Percentiles rank a stretch among this genome's conserved stretches.
These are phyloP conservation scores for Magallana gigas DNA, from an alignment of 1,140 invertebrate genomes.

Conservation along the genomic window DNA sequence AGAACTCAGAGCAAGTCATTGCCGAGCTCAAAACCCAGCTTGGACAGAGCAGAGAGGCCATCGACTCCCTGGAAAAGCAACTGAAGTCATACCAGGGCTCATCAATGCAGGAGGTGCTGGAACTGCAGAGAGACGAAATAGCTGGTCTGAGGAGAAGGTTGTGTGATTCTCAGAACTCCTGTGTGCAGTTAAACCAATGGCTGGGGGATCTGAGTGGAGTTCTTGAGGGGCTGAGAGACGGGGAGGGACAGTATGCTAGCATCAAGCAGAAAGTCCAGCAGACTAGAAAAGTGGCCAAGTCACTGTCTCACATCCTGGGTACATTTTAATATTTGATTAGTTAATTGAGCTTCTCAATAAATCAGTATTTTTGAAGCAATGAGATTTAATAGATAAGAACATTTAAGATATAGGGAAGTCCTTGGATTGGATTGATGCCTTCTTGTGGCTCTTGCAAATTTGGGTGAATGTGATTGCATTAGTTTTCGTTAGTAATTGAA, in stretches of 20 bases:
- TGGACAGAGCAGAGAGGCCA: constrained; percentile 18
- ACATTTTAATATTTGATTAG: neutral
- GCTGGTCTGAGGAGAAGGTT: constrained; percentile 51
- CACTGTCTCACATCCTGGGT: constrained; percentile 45
- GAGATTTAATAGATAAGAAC: too few species aligned
- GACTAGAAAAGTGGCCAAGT: constrained; percentile 40
- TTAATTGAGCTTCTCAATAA: too few species aligned
- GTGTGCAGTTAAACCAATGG: constrained; percentile 54
- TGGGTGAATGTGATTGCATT: too few species aligned
- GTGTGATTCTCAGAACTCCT: constrained; percentile 55
- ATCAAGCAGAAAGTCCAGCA: constrained; percentile 52
- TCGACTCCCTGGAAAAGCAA: constrained; percentile 39
- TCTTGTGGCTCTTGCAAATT: too few species aligned
- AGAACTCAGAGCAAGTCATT: neutral
- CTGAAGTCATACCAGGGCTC: constrained; percentile 35
- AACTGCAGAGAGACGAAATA: constrained; percentile 56
- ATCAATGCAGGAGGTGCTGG: constrained; percentile 44
- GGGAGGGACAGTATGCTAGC: constrained; percentile 18
- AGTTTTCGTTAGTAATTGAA: too few species aligned
- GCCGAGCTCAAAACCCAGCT: constrained; percentile 45
- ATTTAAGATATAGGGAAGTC: too few species aligned
- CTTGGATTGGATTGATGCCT: too few species aligned
- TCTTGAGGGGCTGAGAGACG: constrained; percentile 49
- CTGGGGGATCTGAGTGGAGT: constrained; percentile 58
- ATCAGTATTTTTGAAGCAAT: too few species aligned